Evolutionary conservation across 2,797 vertebrate species (phyloP), one percentile per base, ranked within the genome.

Genomic region (Schizopygopsis pylzovi): DNA sequence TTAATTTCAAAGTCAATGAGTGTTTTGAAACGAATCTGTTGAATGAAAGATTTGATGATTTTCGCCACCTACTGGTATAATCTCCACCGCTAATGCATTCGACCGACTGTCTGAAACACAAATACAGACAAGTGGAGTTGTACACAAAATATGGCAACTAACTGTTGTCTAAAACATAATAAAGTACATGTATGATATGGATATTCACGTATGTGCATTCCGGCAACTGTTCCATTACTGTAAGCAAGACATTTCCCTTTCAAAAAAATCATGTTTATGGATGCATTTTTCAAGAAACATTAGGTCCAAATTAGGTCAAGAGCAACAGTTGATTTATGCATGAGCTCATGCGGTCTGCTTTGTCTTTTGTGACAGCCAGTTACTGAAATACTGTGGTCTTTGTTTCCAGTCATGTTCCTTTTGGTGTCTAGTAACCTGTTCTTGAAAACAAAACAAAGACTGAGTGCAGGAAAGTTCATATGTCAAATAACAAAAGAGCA

Each of bases 401-500:
- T 71, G 80, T 56, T 71, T 56, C n/a, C 70, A 56, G 37, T 73
- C 37, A 59, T 39, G 22, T 43, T 82, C 22, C 13, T 43, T 61
- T 70, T 81, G 68, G 28, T 56, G 33, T 71, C 13, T 10, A 16
- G 79, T 39, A 41, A 70, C 65, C 18, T 70, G 47, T 81, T 10
- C 47, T 39, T 81, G 12, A 15, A 81, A 79, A 25, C 39, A 63
- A 67, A 80, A 67, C 79, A 67, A 80, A 80, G 61, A 67, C 43
- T 37, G 33, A 39, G 41, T 1, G 16, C 25, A 49, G n/a, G 59
- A 47, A 81, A 49, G 25, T 6, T n/a, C 10, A 22, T 65, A 15
- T 80, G 3, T 67, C n/a, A 63, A 43, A 59, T 59, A 61, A 65
- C 15, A 22, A n/a, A 68, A 39, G 20, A 63, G 15, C 43, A 33